phyloP scores from a whole-genome alignment of 2,888 invertebrate species.

The Cetonia aurata region DNA sequence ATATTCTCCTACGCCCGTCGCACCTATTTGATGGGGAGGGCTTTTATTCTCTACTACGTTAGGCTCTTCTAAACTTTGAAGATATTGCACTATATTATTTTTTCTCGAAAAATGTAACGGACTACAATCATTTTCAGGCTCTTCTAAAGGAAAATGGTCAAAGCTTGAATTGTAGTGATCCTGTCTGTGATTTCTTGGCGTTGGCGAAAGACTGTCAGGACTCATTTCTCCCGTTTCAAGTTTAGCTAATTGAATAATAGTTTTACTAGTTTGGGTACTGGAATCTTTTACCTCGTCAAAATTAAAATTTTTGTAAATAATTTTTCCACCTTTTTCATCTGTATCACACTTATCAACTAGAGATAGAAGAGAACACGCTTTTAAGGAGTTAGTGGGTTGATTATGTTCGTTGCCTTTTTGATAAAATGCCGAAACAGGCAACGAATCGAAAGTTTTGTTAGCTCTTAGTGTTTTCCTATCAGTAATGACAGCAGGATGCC shows the following conservation, averaged over 20 bases:
- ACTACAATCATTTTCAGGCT: constrained; percentile 21
- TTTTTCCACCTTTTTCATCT: constrained; percentile 37
- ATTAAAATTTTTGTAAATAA: constrained; percentile 44
- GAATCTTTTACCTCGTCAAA: constrained; percentile 46
- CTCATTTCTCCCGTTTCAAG: constrained; percentile 55
- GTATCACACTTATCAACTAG: constrained; percentile 39
- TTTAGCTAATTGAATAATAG: constrained; percentile 69
- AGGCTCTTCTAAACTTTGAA: constrained; percentile 20
- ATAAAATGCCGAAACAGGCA: constrained; percentile 25
- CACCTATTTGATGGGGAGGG: background rate
- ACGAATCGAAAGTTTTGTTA: constrained; percentile 28
- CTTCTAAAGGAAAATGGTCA: constrained; percentile 41
- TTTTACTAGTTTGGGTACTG: constrained; percentile 73
- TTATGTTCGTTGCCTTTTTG: constrained; percentile 13
- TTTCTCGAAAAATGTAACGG: constrained; percentile 36
- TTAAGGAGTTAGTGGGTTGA: constrained; percentile 9
- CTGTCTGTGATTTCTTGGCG: constrained; percentile 50
- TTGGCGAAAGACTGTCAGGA: constrained; percentile 60
- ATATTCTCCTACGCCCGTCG: constrained; percentile 11
- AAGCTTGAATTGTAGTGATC: constrained; percentile 33
- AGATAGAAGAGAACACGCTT: constrained; percentile 35
- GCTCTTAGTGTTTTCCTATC: constrained; percentile 37
- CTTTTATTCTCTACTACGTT: constrained; percentile 13
- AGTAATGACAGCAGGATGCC: constrained; percentile 39
- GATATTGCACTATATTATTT: constrained; percentile 42